phyloP scores from a whole-genome alignment of 2,888 invertebrate genomes.

The Harmothoe impar region DNA sequence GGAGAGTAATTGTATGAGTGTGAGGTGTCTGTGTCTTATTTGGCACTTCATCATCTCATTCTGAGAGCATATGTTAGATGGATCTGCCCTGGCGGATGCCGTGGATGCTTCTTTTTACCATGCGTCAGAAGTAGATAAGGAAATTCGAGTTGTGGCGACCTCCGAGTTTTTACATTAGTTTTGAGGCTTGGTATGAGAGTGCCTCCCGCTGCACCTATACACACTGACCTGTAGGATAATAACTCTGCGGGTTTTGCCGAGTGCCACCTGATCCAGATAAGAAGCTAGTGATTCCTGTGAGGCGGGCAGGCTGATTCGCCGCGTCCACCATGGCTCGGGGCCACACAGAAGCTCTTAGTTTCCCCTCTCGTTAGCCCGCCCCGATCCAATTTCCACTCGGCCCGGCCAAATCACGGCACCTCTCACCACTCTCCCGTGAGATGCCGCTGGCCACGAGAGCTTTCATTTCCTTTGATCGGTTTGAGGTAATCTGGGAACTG shows the following conservation, averaged over 20 bases:
- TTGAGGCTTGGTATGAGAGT: constrained; percentile 33
- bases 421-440: constrained; percentile 21
- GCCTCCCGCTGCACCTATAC: background rate
- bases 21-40: background rate
- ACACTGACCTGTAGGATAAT: constrained; percentile 41
- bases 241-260: background rate
- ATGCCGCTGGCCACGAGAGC: constrained; percentile 61
- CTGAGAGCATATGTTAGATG: too few relatives aligned
- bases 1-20: background rate
- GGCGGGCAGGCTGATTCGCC: background rate
- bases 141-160: background rate
- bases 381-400: constrained; percentile 49
- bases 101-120: too few relatives aligned
- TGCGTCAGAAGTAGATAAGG: background rate
- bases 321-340: constrained; percentile 32
- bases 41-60: background rate
- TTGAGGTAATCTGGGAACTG: constrained; percentile 55
- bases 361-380: constrained; percentile 34
- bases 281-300: constrained; percentile 35
- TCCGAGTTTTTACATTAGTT: constrained; percentile 41
- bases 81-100: too few relatives aligned
- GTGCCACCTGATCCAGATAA: constrained; percentile 42
- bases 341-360: constrained; percentile 18
- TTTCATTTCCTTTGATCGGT: constrained; percentile 61
- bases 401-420: constrained; percentile 40